Percentiles rank a stretch among this genome's conserved stretches.
These are phyloP conservation scores for Ageneiosus marmoratus DNA, from an alignment of 2,113 vertebrate genomes.

Conservation along the genomic window DNA sequence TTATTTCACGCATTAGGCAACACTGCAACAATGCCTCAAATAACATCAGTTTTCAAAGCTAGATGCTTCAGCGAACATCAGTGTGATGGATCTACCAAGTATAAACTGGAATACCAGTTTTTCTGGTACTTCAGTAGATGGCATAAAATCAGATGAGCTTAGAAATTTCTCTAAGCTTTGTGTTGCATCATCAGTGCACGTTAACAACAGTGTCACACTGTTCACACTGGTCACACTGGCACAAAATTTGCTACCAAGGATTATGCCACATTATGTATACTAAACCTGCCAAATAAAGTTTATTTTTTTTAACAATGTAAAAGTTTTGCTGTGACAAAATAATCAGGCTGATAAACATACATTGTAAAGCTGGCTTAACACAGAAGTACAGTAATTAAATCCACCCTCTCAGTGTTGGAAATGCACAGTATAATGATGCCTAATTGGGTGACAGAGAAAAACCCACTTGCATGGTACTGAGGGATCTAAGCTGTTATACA, in stretches of 20 bases:
- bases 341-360: neutral
- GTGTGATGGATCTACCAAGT: too few relatives aligned
- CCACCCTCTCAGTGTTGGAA: slow-evolving; percentile 11
- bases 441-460: slow-evolving; percentile 28
- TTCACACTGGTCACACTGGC: neutral
- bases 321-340: neutral
- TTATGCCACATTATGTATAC: neutral
- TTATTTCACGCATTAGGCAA: too few relatives aligned
- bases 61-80: too few relatives aligned
- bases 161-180: neutral
- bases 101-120: too few relatives aligned
- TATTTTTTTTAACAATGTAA: neutral
- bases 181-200: neutral
- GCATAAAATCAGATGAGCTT: neutral
- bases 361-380: slow-evolving; percentile 2
- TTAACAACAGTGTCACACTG: neutral
- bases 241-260: neutral
- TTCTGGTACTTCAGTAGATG: too few relatives aligned
- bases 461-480: slow-evolving; percentile 21
- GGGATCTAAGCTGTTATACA: slow-evolving; percentile 24
- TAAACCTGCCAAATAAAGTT: neutral
- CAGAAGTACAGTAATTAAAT: slow-evolving; percentile 38
- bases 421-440: slow-evolving; percentile 11
- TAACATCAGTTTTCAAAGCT: too few relatives aligned
- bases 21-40: too few relatives aligned